Conservation (phyloP, 2,888 invertebrate genomes). For the Byasa hedistus region DNA sequence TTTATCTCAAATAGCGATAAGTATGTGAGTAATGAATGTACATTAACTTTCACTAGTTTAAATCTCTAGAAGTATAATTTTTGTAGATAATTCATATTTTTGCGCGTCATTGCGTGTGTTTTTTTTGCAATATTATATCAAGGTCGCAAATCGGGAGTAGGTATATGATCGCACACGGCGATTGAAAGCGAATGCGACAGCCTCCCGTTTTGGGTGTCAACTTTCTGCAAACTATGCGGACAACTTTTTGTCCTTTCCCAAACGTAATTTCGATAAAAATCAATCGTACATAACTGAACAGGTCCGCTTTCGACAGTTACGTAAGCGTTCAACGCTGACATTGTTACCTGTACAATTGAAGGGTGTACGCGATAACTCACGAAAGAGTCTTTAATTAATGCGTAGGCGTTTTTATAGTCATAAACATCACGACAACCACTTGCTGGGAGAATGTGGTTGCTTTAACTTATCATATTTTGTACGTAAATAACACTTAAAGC, state of each 20-base stretch:
- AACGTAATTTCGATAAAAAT: constrained; percentile 66
- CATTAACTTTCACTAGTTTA: constrained; percentile 67
- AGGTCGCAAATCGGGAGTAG: constrained; percentile 66
- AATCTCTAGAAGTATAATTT: constrained; percentile 53
- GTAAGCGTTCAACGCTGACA: constrained; percentile 54
- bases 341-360: constrained; percentile 47
- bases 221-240: constrained; percentile 37
- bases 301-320: constrained; percentile 72
- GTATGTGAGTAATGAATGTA: constrained; percentile 39
- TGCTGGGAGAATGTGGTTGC: constrained; percentile 18
- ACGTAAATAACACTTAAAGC: not conserved
- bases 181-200: constrained; percentile 69
- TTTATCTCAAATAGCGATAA: constrained; percentile 41
- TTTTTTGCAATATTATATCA: constrained; percentile 48
- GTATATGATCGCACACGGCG: constrained; percentile 66
- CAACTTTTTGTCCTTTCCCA: constrained; percentile 76
- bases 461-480: constrained; percentile 19
- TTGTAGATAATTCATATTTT: constrained; percentile 62
- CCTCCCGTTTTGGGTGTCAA: constrained; percentile 57
- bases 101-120: constrained; percentile 44
- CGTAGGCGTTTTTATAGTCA: constrained; percentile 49
- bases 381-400: constrained; percentile 62
- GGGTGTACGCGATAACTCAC: constrained; percentile 43
- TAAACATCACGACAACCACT: constrained; percentile 23
- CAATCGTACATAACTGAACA: constrained; percentile 64